A percentile compares a stretch with the other conserved stretches of the same genome.
These are phyloP conservation scores for Nemopilema nomurai DNA, from an alignment of 30 jellyfish, hydroid and myxozoan genomes.

Conservation along the genomic window DNA sequence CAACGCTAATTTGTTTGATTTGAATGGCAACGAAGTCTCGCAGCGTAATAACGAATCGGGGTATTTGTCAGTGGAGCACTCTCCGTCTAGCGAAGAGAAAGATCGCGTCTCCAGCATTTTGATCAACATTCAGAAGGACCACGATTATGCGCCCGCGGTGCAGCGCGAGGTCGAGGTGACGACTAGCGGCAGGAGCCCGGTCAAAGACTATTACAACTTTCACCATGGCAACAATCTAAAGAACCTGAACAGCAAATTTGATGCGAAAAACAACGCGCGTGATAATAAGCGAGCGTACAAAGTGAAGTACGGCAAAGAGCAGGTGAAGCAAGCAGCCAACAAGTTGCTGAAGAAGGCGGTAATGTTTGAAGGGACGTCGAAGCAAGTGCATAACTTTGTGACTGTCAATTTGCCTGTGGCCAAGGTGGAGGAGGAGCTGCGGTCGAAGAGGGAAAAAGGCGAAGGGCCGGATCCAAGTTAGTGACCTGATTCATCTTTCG, in stretches of 20 bases:
- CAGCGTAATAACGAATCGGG: conserved; percentile 26
- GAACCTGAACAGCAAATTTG: neutral
- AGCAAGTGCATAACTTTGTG: neutral
- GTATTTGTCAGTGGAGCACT: conserved; percentile 1
- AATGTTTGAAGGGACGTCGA: conserved; percentile 9
- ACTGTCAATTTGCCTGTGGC: conserved; percentile 34
- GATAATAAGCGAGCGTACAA: neutral
- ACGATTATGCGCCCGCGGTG: conserved; percentile 57
- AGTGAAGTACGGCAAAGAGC: neutral
- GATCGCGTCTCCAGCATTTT: conserved; percentile 14
- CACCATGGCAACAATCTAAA: neutral
- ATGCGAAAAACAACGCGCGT: neutral
- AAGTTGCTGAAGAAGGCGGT: conserved; percentile 20
- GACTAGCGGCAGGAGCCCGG: conserved; percentile 37
- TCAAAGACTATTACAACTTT: conserved; percentile 3
- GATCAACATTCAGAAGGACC: conserved; percentile 38
- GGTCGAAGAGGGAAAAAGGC: conserved; percentile 22
- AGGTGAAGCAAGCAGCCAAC: conserved; percentile 22
- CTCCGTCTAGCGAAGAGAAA: conserved; percentile 7
- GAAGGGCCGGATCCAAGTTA: conserved; percentile 49
- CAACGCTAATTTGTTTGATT: conserved; percentile 35
- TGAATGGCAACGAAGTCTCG: conserved; percentile 48
- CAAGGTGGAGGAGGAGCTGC: conserved; percentile 47
- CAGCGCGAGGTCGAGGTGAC: conserved; percentile 55
- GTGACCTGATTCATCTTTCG: neutral